Percentiles rank a stretch among this genome's conserved stretches.
Conservation (phyloP, 2,113 vertebrate species). For the Xerus inauris region DNA sequence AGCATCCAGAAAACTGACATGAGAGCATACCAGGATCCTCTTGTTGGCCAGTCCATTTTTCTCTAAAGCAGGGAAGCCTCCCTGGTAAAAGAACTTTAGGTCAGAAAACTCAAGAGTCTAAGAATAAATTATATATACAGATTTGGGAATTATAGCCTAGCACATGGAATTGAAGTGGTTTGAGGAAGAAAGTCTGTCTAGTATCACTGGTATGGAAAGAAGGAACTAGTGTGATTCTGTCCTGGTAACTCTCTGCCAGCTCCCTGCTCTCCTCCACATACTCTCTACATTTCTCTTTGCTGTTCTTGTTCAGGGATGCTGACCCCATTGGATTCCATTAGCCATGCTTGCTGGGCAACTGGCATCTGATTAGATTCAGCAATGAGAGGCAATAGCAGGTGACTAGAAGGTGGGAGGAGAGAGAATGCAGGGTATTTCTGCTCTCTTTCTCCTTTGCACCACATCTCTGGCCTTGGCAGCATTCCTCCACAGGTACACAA, state of each 20-base stretch:
- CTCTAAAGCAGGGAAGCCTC: not conserved
- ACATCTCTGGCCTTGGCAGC: not conserved
- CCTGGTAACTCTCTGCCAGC: not conserved
- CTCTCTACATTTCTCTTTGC: not conserved
- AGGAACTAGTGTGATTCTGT: not conserved
- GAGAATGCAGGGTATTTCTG: not conserved
- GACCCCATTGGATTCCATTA: not conserved
- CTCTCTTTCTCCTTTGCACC: not conserved
- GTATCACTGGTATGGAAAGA: not conserved
- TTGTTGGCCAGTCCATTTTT: not conserved
- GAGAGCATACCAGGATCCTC: not conserved
- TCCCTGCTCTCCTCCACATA: not conserved
- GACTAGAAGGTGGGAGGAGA: not conserved
- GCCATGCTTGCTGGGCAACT: not conserved
- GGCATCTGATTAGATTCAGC: not conserved
- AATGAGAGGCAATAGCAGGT: not conserved
- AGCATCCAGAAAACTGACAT: not conserved
- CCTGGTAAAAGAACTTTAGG: not conserved
- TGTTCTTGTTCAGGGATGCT: not conserved
- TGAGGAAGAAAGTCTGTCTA: not conserved
- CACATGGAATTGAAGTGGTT: fast-evolving
- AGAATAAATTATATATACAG: not conserved
- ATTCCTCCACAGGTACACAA: not conserved
- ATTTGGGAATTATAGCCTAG: not conserved
- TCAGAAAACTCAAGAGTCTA: not conserved